These are phyloP conservation scores for Drosophila gunungcola DNA, from an alignment of 1,140 invertebrate genomes.

Conservation along the genomic window DNA sequence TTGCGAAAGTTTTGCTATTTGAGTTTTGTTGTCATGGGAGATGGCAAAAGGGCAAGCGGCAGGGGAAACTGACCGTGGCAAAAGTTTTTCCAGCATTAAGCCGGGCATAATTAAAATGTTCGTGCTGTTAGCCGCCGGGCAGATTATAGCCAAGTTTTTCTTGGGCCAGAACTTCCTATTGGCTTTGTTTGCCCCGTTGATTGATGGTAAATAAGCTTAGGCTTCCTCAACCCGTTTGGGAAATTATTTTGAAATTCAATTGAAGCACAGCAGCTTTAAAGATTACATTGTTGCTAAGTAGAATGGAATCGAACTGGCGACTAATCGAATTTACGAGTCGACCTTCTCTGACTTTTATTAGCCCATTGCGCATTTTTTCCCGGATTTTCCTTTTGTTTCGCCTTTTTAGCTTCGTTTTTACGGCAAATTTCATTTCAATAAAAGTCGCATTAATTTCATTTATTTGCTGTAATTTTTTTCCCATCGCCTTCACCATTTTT, in stretches of 20 bases:
- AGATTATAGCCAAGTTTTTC: slow-evolving; percentile 63
- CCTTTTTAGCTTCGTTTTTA: slow-evolving; percentile 50
- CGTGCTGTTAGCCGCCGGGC: slow-evolving; percentile 66
- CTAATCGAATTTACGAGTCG: slow-evolving; percentile 53
- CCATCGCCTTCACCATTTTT: slow-evolving; percentile 24
- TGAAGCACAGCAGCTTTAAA: slow-evolving; percentile 35
- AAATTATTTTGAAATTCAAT: slow-evolving; percentile 55
- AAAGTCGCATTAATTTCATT: slow-evolving; percentile 79
- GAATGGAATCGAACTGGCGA: slow-evolving; percentile 16
- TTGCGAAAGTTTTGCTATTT: slow-evolving; percentile 69
- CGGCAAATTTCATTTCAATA: slow-evolving; percentile 78
- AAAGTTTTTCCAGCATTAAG: slow-evolving; percentile 70
- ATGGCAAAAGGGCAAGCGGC: background rate
- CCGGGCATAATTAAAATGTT: slow-evolving; percentile 80
- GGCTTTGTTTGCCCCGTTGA: slow-evolving; percentile 64
- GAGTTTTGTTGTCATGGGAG: slow-evolving; percentile 37
- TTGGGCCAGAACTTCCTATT: slow-evolving; percentile 43
- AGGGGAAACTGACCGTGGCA: slow-evolving; percentile 54
- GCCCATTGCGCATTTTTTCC: slow-evolving; percentile 31
- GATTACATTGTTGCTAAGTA: slow-evolving; percentile 47
- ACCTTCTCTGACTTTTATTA: slow-evolving; percentile 35
- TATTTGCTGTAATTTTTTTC: slow-evolving; percentile 70
- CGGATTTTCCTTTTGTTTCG: slow-evolving; percentile 12
- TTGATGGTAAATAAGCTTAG: slow-evolving; percentile 70
- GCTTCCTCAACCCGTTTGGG: slow-evolving; percentile 38